Conservation (phyloP, 1,140 invertebrate species). For the Lethrus apterus region DNA sequence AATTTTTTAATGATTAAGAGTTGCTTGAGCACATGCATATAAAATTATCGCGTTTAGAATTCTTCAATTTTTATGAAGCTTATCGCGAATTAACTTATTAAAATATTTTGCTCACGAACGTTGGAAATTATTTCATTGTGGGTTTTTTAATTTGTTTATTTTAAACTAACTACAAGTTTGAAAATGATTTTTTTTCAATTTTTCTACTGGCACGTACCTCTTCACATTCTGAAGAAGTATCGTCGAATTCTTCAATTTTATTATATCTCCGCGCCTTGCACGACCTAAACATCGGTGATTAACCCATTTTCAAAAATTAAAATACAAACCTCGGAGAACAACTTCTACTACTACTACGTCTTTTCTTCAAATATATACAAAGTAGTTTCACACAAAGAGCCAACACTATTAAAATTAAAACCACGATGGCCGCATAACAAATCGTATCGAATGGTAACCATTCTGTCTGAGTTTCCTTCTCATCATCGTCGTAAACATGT, state of each 20-base stretch:
- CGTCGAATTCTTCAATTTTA: neutral
- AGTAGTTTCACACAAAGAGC: slow-evolving; percentile 19
- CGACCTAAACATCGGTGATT: too few species aligned
- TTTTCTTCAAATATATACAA: neutral
- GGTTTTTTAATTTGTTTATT: neutral
- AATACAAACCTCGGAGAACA: neutral
- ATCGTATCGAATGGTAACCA: slow-evolving; percentile 31
- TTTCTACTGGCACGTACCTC: slow-evolving; percentile 28
- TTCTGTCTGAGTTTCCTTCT: slow-evolving; percentile 7
- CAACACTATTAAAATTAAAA: slow-evolving; percentile 21
- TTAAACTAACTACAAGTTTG: too few species aligned
- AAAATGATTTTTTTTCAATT: slow-evolving; percentile 8
- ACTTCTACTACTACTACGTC: neutral
- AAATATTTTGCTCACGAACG: too few species aligned
- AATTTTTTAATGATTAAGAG: too few species aligned
- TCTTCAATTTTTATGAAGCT: too few species aligned
- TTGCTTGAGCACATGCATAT: too few species aligned
- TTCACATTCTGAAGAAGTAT: slow-evolving; percentile 24
- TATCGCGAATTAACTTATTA: too few species aligned
- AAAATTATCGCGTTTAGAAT: too few species aligned
- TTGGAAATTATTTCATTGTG: too few species aligned
- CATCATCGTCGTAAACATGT: neutral
- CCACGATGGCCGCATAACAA: slow-evolving; percentile 20
- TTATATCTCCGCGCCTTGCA: slow-evolving; percentile 2
- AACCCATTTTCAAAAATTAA: neutral